These are phyloP conservation scores for Micromussa lordhowensis DNA, from an alignment of 92 coral and sea anemone species.

Conservation along the genomic window DNA sequence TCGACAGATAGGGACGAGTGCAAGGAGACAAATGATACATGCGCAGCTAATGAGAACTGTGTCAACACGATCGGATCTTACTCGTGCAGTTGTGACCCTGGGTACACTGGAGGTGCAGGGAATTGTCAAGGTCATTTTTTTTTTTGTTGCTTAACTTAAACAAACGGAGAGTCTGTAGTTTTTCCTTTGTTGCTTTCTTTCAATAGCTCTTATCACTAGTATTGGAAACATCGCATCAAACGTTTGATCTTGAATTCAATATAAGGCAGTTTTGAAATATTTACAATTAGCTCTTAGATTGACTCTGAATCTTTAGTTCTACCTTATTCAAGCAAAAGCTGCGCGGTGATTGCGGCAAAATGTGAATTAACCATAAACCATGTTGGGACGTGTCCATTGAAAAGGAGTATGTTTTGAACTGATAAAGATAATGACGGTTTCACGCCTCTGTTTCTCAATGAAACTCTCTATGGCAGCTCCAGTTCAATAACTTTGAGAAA, in stretches of 20 bases:
- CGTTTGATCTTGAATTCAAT: no score
- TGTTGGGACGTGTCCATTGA: not conserved
- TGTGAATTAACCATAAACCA: not conserved
- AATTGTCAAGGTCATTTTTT: slow-evolving; percentile 49
- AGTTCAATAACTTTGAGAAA: not conserved
- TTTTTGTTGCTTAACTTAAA: not conserved
- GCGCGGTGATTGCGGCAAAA: not conserved
- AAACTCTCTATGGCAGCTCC: not conserved
- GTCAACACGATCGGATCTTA: slow-evolving; percentile 61
- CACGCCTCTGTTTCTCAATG: not conserved
- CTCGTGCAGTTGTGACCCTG: slow-evolving; percentile 58
- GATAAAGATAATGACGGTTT: no score
- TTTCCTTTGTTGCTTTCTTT: no score
- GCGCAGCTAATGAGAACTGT: slow-evolving; percentile 63
- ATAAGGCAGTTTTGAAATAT: no score
- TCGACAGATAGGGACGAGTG: slow-evolving; percentile 62
- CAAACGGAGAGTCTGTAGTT: not conserved
- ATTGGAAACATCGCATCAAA: not conserved
- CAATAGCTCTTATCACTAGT: not conserved
- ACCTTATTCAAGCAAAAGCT: no score
- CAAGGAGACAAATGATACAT: slow-evolving; percentile 16
- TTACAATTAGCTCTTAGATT: no score
- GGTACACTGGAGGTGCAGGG: slow-evolving; percentile 61
- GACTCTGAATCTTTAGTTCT: no score
- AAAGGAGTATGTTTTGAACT: not conserved